phyloP scores from a whole-genome alignment of 2,797 vertebrate genomes.

The Onychomys leucogaster region DNA sequence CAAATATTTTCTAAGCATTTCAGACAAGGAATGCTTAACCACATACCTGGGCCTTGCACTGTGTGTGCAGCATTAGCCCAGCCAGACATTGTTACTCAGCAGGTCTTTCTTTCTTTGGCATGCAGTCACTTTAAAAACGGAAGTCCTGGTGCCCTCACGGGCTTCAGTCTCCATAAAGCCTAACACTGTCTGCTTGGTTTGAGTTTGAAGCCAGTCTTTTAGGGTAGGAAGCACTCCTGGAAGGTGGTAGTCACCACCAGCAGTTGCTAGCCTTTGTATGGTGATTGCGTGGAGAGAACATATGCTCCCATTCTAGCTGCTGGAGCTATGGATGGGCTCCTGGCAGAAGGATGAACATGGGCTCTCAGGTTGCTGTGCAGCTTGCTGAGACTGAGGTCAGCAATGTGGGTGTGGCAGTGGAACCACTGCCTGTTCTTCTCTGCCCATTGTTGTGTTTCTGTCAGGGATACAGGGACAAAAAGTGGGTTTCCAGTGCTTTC shows the following conservation, averaged over 20 bases:
- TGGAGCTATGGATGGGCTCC: background rate
- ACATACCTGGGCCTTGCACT: background rate
- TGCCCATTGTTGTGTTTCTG: background rate
- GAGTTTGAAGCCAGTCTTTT: fast-evolving
- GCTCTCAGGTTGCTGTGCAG: background rate
- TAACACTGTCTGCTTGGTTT: background rate
- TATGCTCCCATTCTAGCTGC: background rate
- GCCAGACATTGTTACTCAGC: background rate
- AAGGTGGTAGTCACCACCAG: background rate
- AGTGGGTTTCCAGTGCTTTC: background rate
- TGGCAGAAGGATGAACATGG: background rate
- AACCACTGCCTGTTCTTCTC: background rate
- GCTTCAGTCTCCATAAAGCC: background rate
- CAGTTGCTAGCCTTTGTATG: background rate
- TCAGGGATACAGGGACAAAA: background rate
- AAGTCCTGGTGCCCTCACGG: fast-evolving
- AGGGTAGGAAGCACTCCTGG: background rate
- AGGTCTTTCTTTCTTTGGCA: background rate
- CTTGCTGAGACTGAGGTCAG: background rate
- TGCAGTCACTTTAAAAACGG: background rate
- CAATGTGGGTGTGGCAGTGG: fast-evolving
- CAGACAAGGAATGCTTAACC: background rate
- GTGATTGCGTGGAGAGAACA: background rate
- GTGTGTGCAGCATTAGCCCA: background rate
- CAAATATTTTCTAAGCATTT: background rate